A percentile compares a stretch with the other conserved stretches of the same genome.
Evolutionary conservation across 2,113 vertebrate genomes (phyloP).

Genomic region (Oxyruncus cristatus): DNA sequence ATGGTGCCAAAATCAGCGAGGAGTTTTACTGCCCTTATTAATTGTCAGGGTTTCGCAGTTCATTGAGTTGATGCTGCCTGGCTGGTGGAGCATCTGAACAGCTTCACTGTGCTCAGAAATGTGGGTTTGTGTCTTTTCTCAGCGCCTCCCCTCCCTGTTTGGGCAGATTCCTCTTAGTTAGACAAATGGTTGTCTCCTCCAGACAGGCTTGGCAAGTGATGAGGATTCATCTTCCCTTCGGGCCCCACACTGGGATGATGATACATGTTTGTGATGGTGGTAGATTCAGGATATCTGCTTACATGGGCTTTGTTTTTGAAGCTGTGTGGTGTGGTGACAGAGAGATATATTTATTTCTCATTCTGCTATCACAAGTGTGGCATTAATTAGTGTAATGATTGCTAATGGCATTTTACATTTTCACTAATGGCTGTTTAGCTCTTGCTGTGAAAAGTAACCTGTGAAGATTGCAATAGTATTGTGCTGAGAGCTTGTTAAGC

Average conservation of each 20-base stretch:
- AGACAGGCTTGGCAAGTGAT: not conserved
- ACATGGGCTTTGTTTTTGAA: constrained; percentile 12
- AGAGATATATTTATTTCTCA: not conserved
- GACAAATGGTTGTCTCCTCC: not conserved
- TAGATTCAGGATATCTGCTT: not conserved
- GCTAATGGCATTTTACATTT: not conserved
- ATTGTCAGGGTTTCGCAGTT: not conserved
- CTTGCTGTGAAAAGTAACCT: not conserved
- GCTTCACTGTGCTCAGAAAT: not conserved
- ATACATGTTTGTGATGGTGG: not conserved
- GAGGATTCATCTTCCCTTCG: constrained; percentile 4
- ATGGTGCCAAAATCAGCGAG: not conserved
- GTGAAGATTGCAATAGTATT: not conserved
- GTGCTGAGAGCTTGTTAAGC: not conserved
- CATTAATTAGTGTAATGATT: not conserved
- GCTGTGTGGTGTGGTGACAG: not conserved
- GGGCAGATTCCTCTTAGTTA: not conserved
- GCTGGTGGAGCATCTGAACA: not conserved
- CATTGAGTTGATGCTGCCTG: not conserved
- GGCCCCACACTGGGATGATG: constrained; percentile 28
- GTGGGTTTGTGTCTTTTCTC: not conserved
- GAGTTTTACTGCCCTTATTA: not conserved
- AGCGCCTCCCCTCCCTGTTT: not conserved
- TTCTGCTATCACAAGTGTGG: not conserved
- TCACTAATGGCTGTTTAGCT: not conserved